Conservation (phyloP, 2,797 vertebrate species). For the Loris lydekkerianus region DNA sequence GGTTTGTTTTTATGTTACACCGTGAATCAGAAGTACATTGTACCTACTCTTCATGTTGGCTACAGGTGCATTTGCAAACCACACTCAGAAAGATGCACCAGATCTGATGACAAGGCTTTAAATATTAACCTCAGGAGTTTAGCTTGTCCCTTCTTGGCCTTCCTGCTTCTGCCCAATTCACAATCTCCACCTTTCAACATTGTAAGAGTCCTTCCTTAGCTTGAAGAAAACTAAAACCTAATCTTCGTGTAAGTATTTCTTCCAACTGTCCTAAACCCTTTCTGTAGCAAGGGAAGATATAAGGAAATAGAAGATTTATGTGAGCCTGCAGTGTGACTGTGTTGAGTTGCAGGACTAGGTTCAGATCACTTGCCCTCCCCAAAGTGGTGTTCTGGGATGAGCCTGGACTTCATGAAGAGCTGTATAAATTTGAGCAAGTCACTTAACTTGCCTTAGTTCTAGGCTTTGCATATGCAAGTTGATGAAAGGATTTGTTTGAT, state of each 20-base stretch:
- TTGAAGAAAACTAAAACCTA: background rate
- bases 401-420: background rate
- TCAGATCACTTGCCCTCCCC: background rate
- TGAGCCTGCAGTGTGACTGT: background rate
- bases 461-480: background rate
- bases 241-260: constrained; percentile 5
- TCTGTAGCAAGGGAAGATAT: background rate
- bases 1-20: constrained; percentile 27
- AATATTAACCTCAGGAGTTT: background rate
- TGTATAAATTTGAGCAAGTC: background rate
- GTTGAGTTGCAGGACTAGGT: background rate
- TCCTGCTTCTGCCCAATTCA: background rate
- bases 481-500: background rate
- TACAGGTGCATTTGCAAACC: constrained; percentile 19
- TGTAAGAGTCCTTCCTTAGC: background rate
- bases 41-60: background rate
- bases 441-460: background rate
- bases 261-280: background rate
- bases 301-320: constrained; percentile 14
- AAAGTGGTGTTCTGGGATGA: background rate
- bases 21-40: background rate
- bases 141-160: background rate
- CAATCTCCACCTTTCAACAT: background rate
- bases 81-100: background rate
- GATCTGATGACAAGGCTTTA: background rate